Conservation (phyloP, 1,140 invertebrate genomes). For the Eufriesea mexicana region DNA sequence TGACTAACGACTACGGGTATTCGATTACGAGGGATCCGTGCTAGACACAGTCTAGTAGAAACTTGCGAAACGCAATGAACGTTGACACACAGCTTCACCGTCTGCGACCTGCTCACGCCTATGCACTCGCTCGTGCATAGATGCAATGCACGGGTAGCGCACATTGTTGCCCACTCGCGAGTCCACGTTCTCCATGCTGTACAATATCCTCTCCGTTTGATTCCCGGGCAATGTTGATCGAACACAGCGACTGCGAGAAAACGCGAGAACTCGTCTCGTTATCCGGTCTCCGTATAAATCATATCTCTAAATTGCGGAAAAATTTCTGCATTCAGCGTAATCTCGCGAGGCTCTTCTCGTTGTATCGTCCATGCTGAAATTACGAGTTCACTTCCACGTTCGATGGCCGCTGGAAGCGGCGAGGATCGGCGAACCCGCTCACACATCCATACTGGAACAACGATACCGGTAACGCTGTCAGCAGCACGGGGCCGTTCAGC, state of each 20-base stretch:
- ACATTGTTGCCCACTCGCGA: constrained; percentile 59
- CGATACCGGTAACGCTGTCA: constrained; percentile 34
- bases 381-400: background rate
- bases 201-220: constrained; percentile 24
- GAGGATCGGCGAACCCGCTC: background rate
- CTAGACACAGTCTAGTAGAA: constrained; percentile 61
- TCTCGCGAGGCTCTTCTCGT: too few relatives aligned
- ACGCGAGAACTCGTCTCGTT: background rate
- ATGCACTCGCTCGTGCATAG: constrained; percentile 54
- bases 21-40: constrained; percentile 55
- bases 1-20: constrained; percentile 48
- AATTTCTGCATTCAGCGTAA: background rate
- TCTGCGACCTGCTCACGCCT: constrained; percentile 70
- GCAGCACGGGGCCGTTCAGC: constrained; percentile 34
- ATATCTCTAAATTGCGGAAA: background rate
- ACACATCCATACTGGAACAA: background rate
- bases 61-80: constrained; percentile 65
- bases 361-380: background rate
- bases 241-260: background rate
- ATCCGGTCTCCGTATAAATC: background rate
- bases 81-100: constrained; percentile 65
- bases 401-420: background rate
- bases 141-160: constrained; percentile 35
- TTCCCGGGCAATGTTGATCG: background rate
- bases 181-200: constrained; percentile 14